Conservation (phyloP, 2,113 vertebrate species). For the Pterocles orientalis region DNA sequence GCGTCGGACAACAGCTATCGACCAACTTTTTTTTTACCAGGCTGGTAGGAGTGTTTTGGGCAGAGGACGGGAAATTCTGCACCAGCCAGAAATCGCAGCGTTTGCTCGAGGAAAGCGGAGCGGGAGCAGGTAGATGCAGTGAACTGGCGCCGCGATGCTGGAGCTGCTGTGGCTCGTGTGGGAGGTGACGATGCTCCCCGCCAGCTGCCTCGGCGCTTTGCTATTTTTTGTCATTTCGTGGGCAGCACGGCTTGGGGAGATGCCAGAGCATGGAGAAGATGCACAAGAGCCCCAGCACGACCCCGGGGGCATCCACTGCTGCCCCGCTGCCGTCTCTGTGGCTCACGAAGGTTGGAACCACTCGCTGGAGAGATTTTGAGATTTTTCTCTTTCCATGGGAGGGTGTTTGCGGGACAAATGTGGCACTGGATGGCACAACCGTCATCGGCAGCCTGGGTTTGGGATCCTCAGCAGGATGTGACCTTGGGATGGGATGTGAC, state of each 20-base stretch:
- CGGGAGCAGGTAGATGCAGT: background rate
- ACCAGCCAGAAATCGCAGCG: fast-evolving
- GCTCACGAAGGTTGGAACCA: background rate
- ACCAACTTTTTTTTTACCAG: fast-evolving
- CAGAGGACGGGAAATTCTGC: background rate
- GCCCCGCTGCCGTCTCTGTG: fast-evolving
- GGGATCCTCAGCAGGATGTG: background rate
- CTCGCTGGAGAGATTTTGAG: background rate
- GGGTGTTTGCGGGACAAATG: background rate
- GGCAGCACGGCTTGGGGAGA: background rate
- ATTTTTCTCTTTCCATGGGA: background rate
- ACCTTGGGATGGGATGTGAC: background rate
- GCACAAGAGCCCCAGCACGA: background rate
- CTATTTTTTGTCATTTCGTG: background rate
- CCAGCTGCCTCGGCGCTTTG: background rate
- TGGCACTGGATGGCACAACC: background rate
- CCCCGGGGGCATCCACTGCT: fast-evolving
- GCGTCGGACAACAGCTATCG: fast-evolving
- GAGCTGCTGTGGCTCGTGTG: constrained; percentile 32
- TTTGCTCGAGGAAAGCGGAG: background rate
- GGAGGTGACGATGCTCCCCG: constrained; percentile 3
- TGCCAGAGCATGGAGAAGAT: fast-evolving
- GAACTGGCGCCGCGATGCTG: background rate
- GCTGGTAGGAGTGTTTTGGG: background rate
- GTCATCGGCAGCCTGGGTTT: background rate